phyloP scores from a whole-genome alignment of 2,113 vertebrate genomes.

The Thinocorus orbignyianus region DNA sequence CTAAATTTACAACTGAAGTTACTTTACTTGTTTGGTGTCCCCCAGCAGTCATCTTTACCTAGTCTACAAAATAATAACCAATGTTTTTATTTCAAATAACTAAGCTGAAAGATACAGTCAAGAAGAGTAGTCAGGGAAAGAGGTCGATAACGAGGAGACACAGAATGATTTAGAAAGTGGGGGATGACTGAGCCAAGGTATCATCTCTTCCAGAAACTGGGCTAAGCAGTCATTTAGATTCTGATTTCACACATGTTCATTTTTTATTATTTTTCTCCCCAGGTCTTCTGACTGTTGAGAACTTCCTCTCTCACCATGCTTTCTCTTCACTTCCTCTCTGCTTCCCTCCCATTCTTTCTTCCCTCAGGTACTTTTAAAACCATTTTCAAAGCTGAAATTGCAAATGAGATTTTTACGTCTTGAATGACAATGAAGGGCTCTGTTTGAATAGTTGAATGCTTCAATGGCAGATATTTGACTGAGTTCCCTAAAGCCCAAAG shows the following conservation, averaged over 20 bases:
- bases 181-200: not conserved
- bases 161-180: not conserved
- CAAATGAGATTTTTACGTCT: conserved; percentile 23
- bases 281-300: not conserved
- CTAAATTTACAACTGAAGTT: not conserved
- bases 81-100: not conserved
- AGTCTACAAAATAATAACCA: not conserved
- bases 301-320: not conserved
- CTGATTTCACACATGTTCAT: not conserved
- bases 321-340: conserved; percentile 35
- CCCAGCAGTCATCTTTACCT: not conserved
- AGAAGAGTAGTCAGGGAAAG: not conserved
- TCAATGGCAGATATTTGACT: conserved; percentile 34
- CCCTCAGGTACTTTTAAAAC: conserved; percentile 43
- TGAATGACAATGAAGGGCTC: conserved; percentile 46
- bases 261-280: not conserved
- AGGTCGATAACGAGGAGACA: not conserved
- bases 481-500: conserved; percentile 40
- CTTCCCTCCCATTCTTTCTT: conserved; percentile 41
- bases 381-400: conserved; percentile 54
- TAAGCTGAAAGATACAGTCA: accelerated
- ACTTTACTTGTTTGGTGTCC: not conserved
- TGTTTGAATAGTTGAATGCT: conserved; percentile 50
- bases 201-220: not conserved
- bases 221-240: not conserved